Evolutionary conservation across 2,113 vertebrate genomes (phyloP), one percentile per base, ranked within the genome.

Genomic region (Hypomesus transpacificus): DNA sequence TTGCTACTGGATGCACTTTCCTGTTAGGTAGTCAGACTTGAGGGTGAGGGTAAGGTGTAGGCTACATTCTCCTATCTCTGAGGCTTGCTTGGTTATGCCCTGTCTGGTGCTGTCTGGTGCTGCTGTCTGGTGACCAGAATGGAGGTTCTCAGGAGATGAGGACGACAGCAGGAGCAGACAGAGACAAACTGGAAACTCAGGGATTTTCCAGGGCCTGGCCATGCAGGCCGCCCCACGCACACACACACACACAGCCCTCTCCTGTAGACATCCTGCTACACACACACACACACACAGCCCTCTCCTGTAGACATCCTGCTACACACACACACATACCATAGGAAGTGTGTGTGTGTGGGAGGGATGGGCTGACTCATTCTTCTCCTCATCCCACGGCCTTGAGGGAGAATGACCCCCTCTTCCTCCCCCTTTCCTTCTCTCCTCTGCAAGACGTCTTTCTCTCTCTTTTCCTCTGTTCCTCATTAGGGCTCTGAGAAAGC

Each of bases 181-280:
- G 70, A 62, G 72, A 79, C 70, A 58, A 73, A 77, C 39, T 46
- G 87, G 91, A 87, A 89, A 87, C 70, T 87, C 86, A n/a, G 91
- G 90, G 90, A 82, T 88, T 91, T 92, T 92, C 91, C 91, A 87
- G 81, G 34, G 66, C 67, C 66, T 73, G 59, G 63, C 80, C 82
- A 73, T 83, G 69, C 70, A 76, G 77, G 70, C 75, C 66, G 69
- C 80, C 79, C 39, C 17, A 56, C 53, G 18, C 53, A 56, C 53
- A 56, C 53, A 56, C 14, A 5, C 53, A 56, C 53, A 56, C 53
- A 56, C 22, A 75, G n/a, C n/a, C n/a, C n/a, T n/a, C n/a, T n/a
- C 70, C 73, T 67, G 62, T 28, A 60, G 75, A 77, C 74, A 64
- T 80, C 53, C 53, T n/a, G n/a, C 9, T 18, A n/a, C 54, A n/a